Evolutionary conservation across 2,888 invertebrate species (phyloP).

Genomic region (Bombylius major): DNA sequence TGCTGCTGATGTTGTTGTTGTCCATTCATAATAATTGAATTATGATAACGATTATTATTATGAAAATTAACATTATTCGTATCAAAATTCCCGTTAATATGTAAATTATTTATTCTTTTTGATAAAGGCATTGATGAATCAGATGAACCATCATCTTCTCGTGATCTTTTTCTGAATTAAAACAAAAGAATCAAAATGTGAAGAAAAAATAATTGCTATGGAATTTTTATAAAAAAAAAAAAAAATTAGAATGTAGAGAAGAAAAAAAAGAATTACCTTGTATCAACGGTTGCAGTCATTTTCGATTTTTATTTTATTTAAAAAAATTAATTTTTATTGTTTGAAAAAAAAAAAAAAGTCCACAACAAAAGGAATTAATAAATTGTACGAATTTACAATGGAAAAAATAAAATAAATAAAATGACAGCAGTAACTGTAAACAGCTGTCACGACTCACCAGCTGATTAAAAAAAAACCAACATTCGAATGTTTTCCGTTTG

Average conservation of each 20-base stretch:
- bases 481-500: too few relatives aligned
- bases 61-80: conserved; percentile 2
- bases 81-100: conserved; percentile 47
- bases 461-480: too few relatives aligned
- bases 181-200: too few relatives aligned
- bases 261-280: neutral
- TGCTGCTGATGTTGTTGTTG: neutral
- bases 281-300: conserved; percentile 5
- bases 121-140: conserved; percentile 75
- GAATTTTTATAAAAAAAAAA: neutral
- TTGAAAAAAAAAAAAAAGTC: too few relatives aligned
- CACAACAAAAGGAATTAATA: too few relatives aligned
- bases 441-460: too few relatives aligned
- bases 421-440: too few relatives aligned
- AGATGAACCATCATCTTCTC: conserved; percentile 59
- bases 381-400: too few relatives aligned
- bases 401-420: too few relatives aligned
- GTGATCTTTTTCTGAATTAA: conserved; percentile 56
- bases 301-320: neutral
- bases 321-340: too few relatives aligned
- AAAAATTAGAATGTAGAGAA: too few relatives aligned
- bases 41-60: conserved; percentile 8
- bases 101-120: conserved; percentile 81
- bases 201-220: neutral
- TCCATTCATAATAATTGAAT: neutral